Base-by-base conservation (phyloP, 1,140 invertebrate species). In the Aphelinus certus region DNA sequence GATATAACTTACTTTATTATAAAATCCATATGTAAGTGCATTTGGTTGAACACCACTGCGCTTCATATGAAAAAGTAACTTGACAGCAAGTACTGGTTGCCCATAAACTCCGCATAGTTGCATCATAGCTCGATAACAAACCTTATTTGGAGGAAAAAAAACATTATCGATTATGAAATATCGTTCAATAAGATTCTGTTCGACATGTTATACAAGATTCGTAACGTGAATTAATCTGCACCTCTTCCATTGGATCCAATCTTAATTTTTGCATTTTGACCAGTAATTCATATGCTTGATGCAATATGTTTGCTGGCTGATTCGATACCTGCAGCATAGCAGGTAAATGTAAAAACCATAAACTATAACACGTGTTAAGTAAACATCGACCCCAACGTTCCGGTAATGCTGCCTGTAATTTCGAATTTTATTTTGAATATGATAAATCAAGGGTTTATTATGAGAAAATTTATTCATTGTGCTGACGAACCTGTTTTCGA, bases 91-190 rank as follows among this genome's bases (percentile, higher is more conserved):
- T 58, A 97, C 93, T 2, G 98, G 98, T 81, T 97, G 91, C 73
- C 95, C 94, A 83, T 98, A 96, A 75, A 96, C 93, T 6, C 98
- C 97, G 88, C 98, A 99, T 2, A 99, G 90, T 87, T 99, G 97
- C 95, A 99, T 98, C 92, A 99, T 95, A 48, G 98, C 95, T 79
- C 98, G 90, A 86, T 99, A 99, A 87, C 97, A 99, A 70, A 99
- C 94, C 94, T 96, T 55, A 7, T 26, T 26, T 26, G 26, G 26
- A 26, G 26, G 26, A 26, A 7, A 57, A 57, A 10, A 7, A 61
- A 43, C 2, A 10, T 56, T 3, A 68, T 10, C n/a, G 10, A 65
- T 70, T 26, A 71, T 49, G 68, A 49, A 73, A 74, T 65, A 63
- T 61, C 26, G 26, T 26, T 26, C 26, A 26, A 26, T 26, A 26